A percentile compares a stretch with the other conserved stretches of the same genome.
Conservation (phyloP, 2,113 vertebrate species). For the Lanius collurio region DNA sequence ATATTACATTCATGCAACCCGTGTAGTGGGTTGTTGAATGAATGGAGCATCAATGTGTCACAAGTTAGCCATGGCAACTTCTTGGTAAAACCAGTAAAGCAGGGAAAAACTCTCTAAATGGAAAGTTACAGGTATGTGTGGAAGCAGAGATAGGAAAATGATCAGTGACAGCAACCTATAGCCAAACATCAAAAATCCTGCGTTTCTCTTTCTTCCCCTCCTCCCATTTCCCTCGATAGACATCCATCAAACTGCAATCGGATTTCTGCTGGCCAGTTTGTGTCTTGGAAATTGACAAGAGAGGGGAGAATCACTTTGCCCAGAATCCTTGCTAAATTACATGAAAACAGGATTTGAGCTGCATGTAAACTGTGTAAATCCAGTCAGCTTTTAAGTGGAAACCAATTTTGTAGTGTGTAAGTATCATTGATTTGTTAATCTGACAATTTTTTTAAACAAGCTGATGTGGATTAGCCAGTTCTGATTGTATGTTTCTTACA, state of each 20-base stretch:
- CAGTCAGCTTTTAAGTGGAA: conserved; percentile 61
- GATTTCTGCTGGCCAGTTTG: conserved; percentile 33
- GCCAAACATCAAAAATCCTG: not conserved
- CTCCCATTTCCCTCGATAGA: not conserved
- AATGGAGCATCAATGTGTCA: not conserved
- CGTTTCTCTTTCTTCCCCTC: not conserved
- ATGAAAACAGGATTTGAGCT: conserved; percentile 41
- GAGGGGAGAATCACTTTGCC: not conserved
- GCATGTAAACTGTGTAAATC: conserved; percentile 54
- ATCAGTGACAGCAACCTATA: not conserved
- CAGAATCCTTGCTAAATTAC: conserved; percentile 28
- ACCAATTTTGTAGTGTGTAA: conserved; percentile 60
- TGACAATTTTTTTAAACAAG: conserved; percentile 56
- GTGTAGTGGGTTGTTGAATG: accelerated
- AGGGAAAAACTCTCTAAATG: not conserved
- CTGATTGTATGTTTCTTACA: conserved; percentile 8
- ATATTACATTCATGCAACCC: not conserved
- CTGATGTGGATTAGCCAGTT: conserved; percentile 57
- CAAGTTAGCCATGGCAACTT: not conserved
- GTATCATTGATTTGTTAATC: conserved; percentile 70
- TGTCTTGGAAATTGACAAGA: not conserved
- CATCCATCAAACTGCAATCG: conserved; percentile 10
- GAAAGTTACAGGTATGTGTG: not conserved
- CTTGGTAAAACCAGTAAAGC: not conserved
- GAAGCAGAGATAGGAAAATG: not conserved